phyloP scores from a whole-genome alignment of 1,140 invertebrate species.

The Pseudomyrmex gracilis region DNA sequence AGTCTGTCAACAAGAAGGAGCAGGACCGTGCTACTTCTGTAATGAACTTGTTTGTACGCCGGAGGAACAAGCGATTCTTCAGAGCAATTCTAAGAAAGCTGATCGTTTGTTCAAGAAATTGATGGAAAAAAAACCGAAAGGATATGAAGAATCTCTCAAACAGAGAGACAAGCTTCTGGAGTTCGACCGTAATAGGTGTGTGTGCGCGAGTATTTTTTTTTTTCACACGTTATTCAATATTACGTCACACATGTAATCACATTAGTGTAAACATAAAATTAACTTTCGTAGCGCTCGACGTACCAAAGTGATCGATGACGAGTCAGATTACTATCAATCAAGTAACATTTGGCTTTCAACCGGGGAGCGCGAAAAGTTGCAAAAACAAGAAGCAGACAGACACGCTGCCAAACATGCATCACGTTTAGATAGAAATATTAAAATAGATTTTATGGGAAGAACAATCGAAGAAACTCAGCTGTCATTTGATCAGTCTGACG shows the following conservation, averaged over 20 bases:
- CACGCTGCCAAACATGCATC: conserved; percentile 90
- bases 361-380: conserved; percentile 89
- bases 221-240: neutral
- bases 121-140: conserved; percentile 87
- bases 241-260: neutral
- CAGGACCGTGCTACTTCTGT: conserved; percentile 98
- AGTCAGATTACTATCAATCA: conserved; percentile 96
- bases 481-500: conserved; percentile 69
- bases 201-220: conserved; percentile 75
- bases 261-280: conserved; percentile 15
- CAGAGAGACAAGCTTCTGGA: conserved; percentile 94
- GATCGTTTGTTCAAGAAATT: conserved; percentile 89
- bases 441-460: conserved; percentile 92
- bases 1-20: conserved; percentile 98
- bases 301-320: conserved; percentile 97
- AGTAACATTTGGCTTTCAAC: conserved; percentile 93
- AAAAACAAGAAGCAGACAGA: conserved; percentile 90
- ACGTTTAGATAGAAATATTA: conserved; percentile 89
- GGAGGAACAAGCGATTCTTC: conserved; percentile 90
- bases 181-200: conserved; percentile 93
- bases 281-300: conserved; percentile 88
- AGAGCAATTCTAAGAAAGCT: conserved; percentile 89
- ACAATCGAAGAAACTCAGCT: conserved; percentile 84
- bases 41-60: conserved; percentile 92
- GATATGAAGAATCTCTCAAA: conserved; percentile 90